Conservation (phyloP, 2,113 vertebrate species). For the Amphiprion ocellaris region DNA sequence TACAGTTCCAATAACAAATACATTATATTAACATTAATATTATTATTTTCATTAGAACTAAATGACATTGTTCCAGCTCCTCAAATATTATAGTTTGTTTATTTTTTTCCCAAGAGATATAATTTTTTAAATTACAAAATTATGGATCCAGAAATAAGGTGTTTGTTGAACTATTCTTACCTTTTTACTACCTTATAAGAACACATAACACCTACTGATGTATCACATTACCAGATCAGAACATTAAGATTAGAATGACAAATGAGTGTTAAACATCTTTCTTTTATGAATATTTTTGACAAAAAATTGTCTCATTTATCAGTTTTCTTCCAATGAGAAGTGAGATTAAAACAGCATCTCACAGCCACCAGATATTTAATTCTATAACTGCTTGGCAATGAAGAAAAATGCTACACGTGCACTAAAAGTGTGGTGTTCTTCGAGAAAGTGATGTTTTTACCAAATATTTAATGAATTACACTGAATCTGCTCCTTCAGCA, state of each 20-base stretch:
- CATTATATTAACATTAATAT: no score
- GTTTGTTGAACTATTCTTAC: neutral
- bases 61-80: neutral
- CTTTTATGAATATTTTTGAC: neutral
- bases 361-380: constrained; percentile 2
- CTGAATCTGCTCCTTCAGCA: constrained; percentile 62
- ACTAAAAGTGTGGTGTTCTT: constrained; percentile 8
- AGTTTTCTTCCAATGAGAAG: neutral
- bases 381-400: neutral
- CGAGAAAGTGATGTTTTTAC: constrained; percentile 32
- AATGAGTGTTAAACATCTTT: neutral
- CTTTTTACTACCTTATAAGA: neutral
- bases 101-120: neutral
- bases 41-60: neutral
- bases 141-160: neutral
- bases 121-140: neutral
- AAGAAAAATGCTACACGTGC: constrained; percentile 22
- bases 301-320: neutral
- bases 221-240: neutral
- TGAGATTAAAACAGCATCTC: neutral
- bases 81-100: neutral
- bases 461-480: constrained; percentile 49
- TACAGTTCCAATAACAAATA: neutral
- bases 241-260: neutral
- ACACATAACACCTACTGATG: neutral